Evolutionary conservation across 53 echinoderm and acorn worm species (phyloP).

Genomic region (Zoroaster sp.): DNA sequence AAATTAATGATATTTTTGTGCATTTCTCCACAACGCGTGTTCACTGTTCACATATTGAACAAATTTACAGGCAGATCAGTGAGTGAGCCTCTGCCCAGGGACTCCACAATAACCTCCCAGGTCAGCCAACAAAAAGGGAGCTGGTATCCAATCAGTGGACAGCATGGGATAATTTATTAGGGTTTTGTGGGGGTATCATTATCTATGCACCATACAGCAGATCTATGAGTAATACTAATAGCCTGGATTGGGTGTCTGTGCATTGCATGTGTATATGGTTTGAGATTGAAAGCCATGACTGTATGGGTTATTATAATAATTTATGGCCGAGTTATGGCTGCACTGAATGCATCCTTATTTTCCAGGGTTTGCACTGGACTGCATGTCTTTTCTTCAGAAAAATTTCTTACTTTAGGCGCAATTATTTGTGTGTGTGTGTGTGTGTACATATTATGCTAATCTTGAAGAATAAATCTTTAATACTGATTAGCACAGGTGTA

Average conservation of each 20-base stretch:
- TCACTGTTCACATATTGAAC: too few relatives aligned
- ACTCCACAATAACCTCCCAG: conserved; percentile 19
- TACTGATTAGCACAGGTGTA: too few relatives aligned
- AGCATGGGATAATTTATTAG: conserved; percentile 22
- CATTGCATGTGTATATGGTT: not conserved
- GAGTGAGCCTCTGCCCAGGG: conserved; percentile 19
- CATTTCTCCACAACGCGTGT: too few relatives aligned
- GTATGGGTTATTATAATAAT: not conserved
- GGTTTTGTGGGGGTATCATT: not conserved
- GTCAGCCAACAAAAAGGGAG: conserved; percentile 4
- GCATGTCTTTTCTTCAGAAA: too few relatives aligned
- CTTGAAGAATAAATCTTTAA: too few relatives aligned
- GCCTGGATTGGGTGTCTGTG: not conserved
- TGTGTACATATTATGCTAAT: too few relatives aligned
- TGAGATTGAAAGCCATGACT: not conserved
- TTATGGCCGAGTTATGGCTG: not conserved
- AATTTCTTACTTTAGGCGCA: too few relatives aligned
- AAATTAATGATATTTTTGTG: too few relatives aligned
- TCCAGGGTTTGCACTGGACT: too few relatives aligned
- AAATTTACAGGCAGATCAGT: not conserved
- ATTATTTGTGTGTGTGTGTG: too few relatives aligned
- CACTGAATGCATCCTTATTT: too few relatives aligned
- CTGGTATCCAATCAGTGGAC: conserved; percentile 40
- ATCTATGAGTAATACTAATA: not conserved
- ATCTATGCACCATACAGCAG: conserved; percentile 12